Evolutionary conservation across 2,113 vertebrate genomes (phyloP), one percentile per base, ranked within the genome.

Genomic region (Psammodynastes pulverulentus): DNA sequence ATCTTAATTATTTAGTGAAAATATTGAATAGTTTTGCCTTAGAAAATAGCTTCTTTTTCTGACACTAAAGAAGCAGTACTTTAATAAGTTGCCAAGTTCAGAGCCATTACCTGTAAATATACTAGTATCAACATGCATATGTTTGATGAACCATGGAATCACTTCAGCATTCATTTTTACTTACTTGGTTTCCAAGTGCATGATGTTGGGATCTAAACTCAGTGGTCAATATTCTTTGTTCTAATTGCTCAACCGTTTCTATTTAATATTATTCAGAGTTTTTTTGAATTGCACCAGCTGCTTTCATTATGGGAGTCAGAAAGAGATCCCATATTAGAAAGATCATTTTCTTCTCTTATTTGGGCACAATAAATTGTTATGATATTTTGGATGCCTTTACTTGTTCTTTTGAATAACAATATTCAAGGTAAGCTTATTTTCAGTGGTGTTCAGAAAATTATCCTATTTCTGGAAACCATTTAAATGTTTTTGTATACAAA

Each of bases 111-210:
- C 79, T 93, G 54, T 93, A 94, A 93, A 90, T 91, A 49, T 84
- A 43, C 29, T 89, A 72, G 84, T 95, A 93, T 94, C 93, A 95
- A 95, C 91, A 92, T 95, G 92, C 54, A 0, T 92, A 72, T 94
- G 92, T 94, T 94, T 94, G 93, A 94, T 95, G 96, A 97, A 96
- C 91, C 91, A 39, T 92, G 93, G 95, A 93, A 95, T 96, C 96
- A 89, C 90, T 95, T 93, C 87, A 95, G 92, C 53, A 90, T 88
- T 94, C 0, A 0, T 96, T 96, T 96, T 93, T 93, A 96, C 88
- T 95, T 95, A 95, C 87, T 96, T 96, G 84, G 88, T 95, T 96
- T 96, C 92, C 95, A 92, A 96, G 93, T 90, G 84, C 93, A 89
- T 86, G 92, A 94, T 94, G 93, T 91, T 89, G 92, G 89, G 95